phyloP scores from a whole-genome alignment of 2,888 invertebrate species.

The Teinopalpus imperialis region DNA sequence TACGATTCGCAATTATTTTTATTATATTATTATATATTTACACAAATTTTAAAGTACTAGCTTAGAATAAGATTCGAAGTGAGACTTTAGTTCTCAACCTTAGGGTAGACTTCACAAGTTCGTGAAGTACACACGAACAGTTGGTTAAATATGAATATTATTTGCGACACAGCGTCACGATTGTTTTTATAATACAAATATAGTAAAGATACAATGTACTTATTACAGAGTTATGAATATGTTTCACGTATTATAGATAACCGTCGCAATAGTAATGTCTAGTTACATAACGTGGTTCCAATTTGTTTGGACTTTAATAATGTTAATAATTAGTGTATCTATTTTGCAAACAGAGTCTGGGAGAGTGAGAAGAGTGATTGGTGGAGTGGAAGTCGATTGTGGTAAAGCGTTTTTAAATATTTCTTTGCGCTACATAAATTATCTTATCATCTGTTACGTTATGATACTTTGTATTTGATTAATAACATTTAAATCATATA shows the following conservation, averaged over 20 bases:
- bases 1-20: too few relatives aligned
- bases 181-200: constrained; percentile 7
- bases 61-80: too few relatives aligned
- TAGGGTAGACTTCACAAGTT: too few relatives aligned
- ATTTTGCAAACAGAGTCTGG: constrained; percentile 35
- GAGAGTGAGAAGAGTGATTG: constrained; percentile 64
- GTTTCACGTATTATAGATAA: constrained; percentile 13
- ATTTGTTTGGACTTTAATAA: constrained; percentile 3
- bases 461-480: not conserved
- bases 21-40: too few relatives aligned
- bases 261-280: constrained; percentile 10
- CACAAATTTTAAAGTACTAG: too few relatives aligned
- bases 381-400: constrained; percentile 54
- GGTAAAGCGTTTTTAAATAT: constrained; percentile 46
- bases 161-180: not conserved
- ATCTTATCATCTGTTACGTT: constrained; percentile 7
- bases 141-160: not conserved
- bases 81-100: too few relatives aligned
- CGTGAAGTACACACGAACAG: too few relatives aligned
- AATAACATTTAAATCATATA: not conserved
- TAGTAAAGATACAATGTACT: constrained; percentile 8
- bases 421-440: not conserved
- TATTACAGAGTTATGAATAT: constrained; percentile 10
- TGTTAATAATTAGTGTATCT: constrained; percentile 29
- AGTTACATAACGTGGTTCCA: constrained; percentile 12